Conservation (phyloP, 2,797 vertebrate species). For the Manis crassicaudata region DNA sequence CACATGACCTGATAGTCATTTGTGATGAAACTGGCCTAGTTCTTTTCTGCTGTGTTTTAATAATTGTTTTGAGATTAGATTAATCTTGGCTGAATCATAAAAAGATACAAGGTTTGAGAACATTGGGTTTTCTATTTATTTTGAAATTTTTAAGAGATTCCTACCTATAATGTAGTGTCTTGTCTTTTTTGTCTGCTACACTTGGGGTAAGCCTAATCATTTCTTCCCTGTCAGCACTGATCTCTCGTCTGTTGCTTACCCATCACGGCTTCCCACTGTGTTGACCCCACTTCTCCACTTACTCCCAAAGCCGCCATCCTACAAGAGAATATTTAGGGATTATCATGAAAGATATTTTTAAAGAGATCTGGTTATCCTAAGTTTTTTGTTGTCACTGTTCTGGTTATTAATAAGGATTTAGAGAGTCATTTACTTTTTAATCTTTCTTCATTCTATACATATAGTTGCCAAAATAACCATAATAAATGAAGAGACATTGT, state of each 20-base stretch:
- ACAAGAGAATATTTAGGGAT: not conserved
- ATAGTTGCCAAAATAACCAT: not conserved
- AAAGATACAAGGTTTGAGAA: not conserved
- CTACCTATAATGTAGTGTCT: not conserved
- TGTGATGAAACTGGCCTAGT: not conserved
- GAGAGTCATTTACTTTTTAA: not conserved
- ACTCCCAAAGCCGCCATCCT: not conserved
- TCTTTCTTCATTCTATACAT: not conserved
- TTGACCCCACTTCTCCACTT: not conserved
- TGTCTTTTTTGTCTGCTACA: not conserved
- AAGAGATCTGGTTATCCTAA: constrained; percentile 19
- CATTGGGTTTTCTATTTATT: not conserved
- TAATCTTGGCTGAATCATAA: constrained; percentile 21
- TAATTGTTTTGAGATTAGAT: not conserved
- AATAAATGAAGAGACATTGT: constrained; percentile 11
- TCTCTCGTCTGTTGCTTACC: not conserved
- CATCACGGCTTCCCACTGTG: not conserved
- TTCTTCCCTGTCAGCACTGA: not conserved
- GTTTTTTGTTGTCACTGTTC: not conserved
- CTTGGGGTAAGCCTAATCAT: not conserved
- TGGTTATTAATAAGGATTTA: constrained; percentile 18
- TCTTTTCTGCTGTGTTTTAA: not conserved
- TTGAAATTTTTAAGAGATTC: constrained; percentile 29
- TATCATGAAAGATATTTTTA: not conserved
- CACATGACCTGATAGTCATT: not conserved